phyloP scores from a whole-genome alignment of 2,113 vertebrate species.

The Tachycineta bicolor region DNA sequence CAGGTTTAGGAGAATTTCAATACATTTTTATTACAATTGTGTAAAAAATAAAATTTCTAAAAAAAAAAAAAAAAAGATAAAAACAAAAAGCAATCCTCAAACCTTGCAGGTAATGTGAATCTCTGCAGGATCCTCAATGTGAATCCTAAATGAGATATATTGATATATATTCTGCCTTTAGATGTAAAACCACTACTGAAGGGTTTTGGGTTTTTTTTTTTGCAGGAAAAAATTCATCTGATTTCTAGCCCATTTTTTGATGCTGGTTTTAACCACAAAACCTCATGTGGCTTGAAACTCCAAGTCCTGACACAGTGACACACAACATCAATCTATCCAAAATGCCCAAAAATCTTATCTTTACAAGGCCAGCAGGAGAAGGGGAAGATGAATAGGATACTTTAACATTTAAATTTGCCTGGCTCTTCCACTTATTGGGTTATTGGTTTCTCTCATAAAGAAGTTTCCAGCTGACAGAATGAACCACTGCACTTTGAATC shows the following conservation, averaged over 20 bases:
- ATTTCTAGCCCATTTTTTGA: background rate
- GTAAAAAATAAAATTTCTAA: background rate
- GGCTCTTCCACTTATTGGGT: background rate
- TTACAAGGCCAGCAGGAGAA: background rate
- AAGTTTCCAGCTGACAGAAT: background rate
- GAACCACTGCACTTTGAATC: background rate
- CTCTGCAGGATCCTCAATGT: background rate
- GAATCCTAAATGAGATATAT: background rate
- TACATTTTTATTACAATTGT: background rate
- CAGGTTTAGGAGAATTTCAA: background rate
- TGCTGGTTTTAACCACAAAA: background rate
- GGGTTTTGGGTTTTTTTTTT: background rate
- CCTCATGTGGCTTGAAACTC: background rate
- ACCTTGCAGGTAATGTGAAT: background rate
- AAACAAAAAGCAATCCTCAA: background rate
- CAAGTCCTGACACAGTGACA: background rate
- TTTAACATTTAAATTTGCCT: background rate
- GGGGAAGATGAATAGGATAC: background rate
- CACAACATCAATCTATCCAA: background rate
- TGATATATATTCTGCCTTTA: background rate
- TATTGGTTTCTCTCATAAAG: background rate
- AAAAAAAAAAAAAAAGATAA: background rate
- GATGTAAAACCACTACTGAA: background rate
- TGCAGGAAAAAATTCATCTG: background rate
- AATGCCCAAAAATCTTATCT: background rate